Percentiles rank a stretch among this genome's conserved stretches.
Evolutionary conservation across 2,888 invertebrate species (phyloP).

Genomic region (Anodontia alba): DNA sequence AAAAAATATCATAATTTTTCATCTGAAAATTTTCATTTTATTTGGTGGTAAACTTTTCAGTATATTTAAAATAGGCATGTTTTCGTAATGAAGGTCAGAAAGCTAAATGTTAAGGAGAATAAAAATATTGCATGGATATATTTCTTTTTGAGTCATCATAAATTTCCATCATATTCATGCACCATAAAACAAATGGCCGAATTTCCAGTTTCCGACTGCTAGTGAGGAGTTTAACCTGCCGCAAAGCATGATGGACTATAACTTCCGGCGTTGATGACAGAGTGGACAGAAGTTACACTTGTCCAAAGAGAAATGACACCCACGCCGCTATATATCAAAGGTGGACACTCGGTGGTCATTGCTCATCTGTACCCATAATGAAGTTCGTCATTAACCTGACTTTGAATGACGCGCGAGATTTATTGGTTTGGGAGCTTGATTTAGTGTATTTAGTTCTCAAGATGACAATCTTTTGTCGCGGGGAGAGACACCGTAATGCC

Average conservation of each 20-base stretch:
- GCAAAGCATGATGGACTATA: constrained; percentile 18
- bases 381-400: constrained; percentile 50
- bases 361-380: constrained; percentile 58
- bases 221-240: constrained; percentile 10
- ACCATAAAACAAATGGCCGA: background rate
- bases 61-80: too few relatives aligned
- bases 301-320: constrained; percentile 51
- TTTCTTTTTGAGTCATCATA: constrained; percentile 12
- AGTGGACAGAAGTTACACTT: constrained; percentile 29
- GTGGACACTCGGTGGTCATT: constrained; percentile 53
- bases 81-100: too few relatives aligned
- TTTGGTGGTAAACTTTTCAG: too few relatives aligned
- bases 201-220: background rate
- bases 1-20: too few relatives aligned
- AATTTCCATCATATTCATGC: constrained; percentile 4
- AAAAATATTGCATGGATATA: too few relatives aligned
- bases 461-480: constrained; percentile 29
- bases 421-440: constrained; percentile 36
- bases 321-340: constrained; percentile 56
- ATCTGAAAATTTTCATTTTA: too few relatives aligned
- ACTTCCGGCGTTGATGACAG: constrained; percentile 20
- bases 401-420: constrained; percentile 52
- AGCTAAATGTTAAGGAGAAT: too few relatives aligned
- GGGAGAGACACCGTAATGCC: background rate
- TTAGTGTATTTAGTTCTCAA: constrained; percentile 27